phyloP scores from a whole-genome alignment of 2,797 vertebrate genomes.

The Setipinna tenuifilis region DNA sequence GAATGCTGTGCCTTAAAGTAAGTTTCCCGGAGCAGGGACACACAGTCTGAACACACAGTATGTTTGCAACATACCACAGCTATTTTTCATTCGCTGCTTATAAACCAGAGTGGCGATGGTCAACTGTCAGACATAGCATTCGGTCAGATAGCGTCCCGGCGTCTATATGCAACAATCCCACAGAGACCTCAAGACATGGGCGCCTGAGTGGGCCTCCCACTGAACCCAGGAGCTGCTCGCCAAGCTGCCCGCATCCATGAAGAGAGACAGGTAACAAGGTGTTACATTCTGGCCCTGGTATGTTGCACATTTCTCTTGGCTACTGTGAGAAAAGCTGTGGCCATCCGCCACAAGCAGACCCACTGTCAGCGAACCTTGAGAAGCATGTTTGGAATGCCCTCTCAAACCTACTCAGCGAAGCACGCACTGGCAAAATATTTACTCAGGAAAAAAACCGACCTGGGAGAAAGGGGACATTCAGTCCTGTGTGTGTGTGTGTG shows the following conservation, averaged over 20 bases:
- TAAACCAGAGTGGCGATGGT: background rate
- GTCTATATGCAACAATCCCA: background rate
- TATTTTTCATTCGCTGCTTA: background rate
- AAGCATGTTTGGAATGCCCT: slow-evolving; percentile 72
- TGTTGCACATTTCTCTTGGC: slow-evolving; percentile 33
- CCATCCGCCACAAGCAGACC: slow-evolving; percentile 63
- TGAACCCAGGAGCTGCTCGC: no score
- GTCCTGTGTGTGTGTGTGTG: background rate
- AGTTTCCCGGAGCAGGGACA: no score
- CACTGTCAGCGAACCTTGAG: slow-evolving; percentile 61
- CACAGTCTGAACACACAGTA: no score
- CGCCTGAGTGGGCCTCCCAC: background rate
- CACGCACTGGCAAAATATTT: slow-evolving; percentile 61
- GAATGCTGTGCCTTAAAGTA: no score
- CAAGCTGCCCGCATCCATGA: no score
- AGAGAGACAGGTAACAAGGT: no score
- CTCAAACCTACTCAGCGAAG: slow-evolving; percentile 50
- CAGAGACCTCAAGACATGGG: background rate
- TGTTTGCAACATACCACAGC: no score
- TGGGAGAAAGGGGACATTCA: background rate
- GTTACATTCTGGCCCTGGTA: background rate
- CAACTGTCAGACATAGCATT: background rate
- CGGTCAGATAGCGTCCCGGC: background rate
- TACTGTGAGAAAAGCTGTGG: slow-evolving; percentile 69
- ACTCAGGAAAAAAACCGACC: slow-evolving; percentile 51